Percentiles rank a stretch among this genome's conserved stretches.
Conservation (phyloP, 2,888 invertebrate species). For the Tetropium fuscum region DNA sequence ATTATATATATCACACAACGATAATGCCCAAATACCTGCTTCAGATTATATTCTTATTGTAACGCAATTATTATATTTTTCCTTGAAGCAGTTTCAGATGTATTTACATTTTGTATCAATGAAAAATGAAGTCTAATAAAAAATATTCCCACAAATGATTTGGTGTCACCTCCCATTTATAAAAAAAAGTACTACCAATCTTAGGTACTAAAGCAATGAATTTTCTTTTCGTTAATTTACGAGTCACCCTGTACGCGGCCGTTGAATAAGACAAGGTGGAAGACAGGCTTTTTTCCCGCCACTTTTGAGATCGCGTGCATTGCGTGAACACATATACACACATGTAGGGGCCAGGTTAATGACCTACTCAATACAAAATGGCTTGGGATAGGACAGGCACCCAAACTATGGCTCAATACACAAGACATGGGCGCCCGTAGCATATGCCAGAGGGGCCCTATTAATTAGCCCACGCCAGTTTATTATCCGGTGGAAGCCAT, state of each 20-base stretch:
- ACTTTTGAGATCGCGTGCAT: slow-evolving; percentile 60
- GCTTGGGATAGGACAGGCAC: slow-evolving; percentile 65
- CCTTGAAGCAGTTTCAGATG: too few relatives aligned
- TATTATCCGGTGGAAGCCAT: neutral
- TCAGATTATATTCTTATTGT: too few relatives aligned
- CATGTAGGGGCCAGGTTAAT: slow-evolving; percentile 61
- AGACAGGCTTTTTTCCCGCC: slow-evolving; percentile 56
- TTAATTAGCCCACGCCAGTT: neutral
- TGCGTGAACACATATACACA: slow-evolving; percentile 55
- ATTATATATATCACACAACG: too few relatives aligned
- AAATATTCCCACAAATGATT: too few relatives aligned
- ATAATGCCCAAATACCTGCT: too few relatives aligned
- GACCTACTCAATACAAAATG: slow-evolving; percentile 61
- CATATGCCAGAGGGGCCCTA: neutral
- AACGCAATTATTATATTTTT: too few relatives aligned
- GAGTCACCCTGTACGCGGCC: slow-evolving; percentile 13
- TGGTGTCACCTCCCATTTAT: too few relatives aligned
- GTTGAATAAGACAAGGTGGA: slow-evolving; percentile 47
- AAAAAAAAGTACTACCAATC: too few relatives aligned
- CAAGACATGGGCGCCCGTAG: slow-evolving; percentile 29
- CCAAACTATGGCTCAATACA: slow-evolving; percentile 51
- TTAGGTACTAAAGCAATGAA: too few relatives aligned
- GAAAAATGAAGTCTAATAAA: too few relatives aligned
- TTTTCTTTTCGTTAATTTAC: neutral
- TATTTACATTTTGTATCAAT: too few relatives aligned